These are phyloP conservation scores for Mesembrinibis cayennensis DNA, from an alignment of 2,113 vertebrate species.

Conservation along the genomic window DNA sequence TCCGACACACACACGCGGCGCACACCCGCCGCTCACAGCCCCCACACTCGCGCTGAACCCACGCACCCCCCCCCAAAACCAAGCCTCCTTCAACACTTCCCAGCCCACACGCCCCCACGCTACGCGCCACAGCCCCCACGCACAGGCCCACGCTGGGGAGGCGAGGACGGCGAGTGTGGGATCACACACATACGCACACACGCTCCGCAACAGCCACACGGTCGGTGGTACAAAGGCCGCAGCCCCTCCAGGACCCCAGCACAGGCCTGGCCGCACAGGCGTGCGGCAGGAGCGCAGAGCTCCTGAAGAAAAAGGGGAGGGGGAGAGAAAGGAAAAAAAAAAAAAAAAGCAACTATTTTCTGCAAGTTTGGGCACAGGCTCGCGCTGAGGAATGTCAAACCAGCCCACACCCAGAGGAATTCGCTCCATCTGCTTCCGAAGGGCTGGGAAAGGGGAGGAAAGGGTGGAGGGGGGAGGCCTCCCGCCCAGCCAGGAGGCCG, in stretches of 20 bases:
- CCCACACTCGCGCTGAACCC: background rate
- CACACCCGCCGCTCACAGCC: background rate
- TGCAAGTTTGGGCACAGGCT: conserved; percentile 59
- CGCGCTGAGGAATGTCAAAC: conserved; percentile 32
- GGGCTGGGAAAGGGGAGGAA: conserved; percentile 25
- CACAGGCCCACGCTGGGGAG: background rate
- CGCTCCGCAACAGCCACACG: background rate
- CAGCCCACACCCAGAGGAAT: conserved; percentile 53
- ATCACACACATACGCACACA: background rate
- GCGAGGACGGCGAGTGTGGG: background rate
- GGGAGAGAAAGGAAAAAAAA: too few species aligned
- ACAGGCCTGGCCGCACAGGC: background rate
- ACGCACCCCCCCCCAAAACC: background rate
- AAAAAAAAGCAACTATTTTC: background rate
- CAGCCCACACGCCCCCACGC: background rate
- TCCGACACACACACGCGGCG: too few species aligned
- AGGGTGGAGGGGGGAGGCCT: background rate
- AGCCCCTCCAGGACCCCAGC: background rate
- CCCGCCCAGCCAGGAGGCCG: background rate
- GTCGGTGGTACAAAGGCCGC: background rate
- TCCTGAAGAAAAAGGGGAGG: background rate
- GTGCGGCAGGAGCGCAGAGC: rapidly evolving
- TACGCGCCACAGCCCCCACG: background rate
- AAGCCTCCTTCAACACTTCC: background rate
- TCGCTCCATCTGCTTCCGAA: conserved; percentile 22